Evolutionary conservation across 2,113 vertebrate species (phyloP), one percentile per base, ranked within the genome.

Genomic region (Psittacula cyanocephala): DNA sequence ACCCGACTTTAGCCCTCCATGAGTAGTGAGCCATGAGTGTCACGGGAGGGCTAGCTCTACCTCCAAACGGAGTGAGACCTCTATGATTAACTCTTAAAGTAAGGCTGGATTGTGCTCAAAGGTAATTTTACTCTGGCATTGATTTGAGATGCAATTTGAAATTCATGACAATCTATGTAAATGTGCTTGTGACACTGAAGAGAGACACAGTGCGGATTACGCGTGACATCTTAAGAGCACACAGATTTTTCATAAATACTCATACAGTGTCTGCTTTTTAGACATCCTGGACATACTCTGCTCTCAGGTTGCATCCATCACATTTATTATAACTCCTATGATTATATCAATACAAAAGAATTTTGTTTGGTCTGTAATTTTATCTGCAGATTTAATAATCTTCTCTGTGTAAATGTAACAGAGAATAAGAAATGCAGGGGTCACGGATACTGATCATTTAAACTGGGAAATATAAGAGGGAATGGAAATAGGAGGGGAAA

Each of bases 141-240:
- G 89, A 96, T 97, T 96, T 96, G 96, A 98, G 97, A 96, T 95
- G 96, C 93, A 93, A 97, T 97, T 95, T 97, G 97, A 98, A 98
- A 98, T 96, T 97, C 96, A 95, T 98, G 97, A 97, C 96, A 98
- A 97, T 95, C 89, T 98, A 98, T 97, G 98, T 97, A 98, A 98
- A 98, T 97, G 97, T 80, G 96, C 97, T 98, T 97, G 97, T 97
- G 98, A 98, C 95, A 94, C 97, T 97, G 97, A 98, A 98, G 97
- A 98, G 98, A 97, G 96, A 96, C 75, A 94, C 93, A 89, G 97
- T 83, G 94, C 41, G 85, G 98, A 98, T 97, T 97, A 98, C 97
- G 94, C 89, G 88, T 98, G 98, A 98, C 97, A 98, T 97, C 97
- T 97, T 95, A 96, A 96, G 97, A 98, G 97, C 96, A 94, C 95